Evolutionary conservation across 2,797 vertebrate genomes (phyloP), one percentile per base, ranked within the genome.

Genomic region (Manis pentadactyla): DNA sequence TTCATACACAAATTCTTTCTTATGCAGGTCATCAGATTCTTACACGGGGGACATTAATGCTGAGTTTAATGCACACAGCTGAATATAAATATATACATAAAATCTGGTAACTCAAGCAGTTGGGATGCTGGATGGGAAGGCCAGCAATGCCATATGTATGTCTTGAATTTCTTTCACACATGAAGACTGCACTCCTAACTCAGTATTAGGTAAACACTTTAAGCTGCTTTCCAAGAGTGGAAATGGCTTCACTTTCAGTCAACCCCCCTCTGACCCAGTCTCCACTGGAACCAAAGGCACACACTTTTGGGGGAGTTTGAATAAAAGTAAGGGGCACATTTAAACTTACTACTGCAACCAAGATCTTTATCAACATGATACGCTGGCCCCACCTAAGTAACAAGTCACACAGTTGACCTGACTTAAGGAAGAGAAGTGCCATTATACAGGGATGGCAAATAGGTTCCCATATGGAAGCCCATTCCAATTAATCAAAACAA

Each of bases 1-100:
- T 97, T 92, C 94, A 95, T 55, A 88, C 69, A 87, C 69, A 90
- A 95, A 98, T 97, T 97, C 97, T 92, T 98, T 97, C 94, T 94
- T 77, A 85, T 0, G 27, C 86, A 97, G 87, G 96, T 97, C 98
- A 98, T 97, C 74, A 31, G 93, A 93, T 97, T 94, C 86, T 96
- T 94, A 68, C 0, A 3, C 1, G 59, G 87, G 96, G 42, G 85
- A 77, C 77, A 66, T 53, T 31, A 79, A 91, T 12, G 42, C 4
- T 0, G 73, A 83, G 89, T 78, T 94, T 64, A 57, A 66, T 18
- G 59, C 66, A 15, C 55, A 57, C 31, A 39, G 63, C 77, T n/a
- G 89, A 91, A 57, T 57, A 49, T 73, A 55, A 83, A 75, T 64
- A 81, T 59, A 42, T 66, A 51, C 4, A 66, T 3, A 42, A 21